Base-by-base conservation (phyloP, 1,140 invertebrate genomes). In the Sminthurides bifidus region DNA sequence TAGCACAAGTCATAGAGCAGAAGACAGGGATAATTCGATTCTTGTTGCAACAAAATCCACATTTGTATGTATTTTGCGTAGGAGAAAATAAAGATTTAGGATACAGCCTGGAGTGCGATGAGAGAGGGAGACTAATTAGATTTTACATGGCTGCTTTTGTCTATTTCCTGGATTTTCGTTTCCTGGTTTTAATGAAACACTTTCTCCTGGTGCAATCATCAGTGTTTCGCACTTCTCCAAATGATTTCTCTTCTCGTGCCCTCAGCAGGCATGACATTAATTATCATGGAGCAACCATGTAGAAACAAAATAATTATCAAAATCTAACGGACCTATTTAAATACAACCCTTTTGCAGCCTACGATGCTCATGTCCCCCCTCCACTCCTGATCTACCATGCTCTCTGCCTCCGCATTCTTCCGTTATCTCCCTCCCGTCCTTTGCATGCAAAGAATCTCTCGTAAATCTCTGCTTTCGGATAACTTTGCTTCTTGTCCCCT, bases 111-210 rank as follows among this genome's bases (percentile, higher is more conserved):
- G 24, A 23, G 41, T 19, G 6, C 21, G 41, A 19, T 15, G 41
- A 21, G 41, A 43, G 6, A 43, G 24, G 41, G 6, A 6, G 41
- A 56, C 54, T 60, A 60, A 60, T 60, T 60, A 60, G 59, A 56
- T 60, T 60, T 56, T 56, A 57, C 49, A 56, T 12, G 21, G 27
- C 33, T 35, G 8, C 19, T 21, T 56, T 10, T 35, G 17, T 49
- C 46, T 41, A 54, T 59, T 54, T 59, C 52, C 57, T 49, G 24
- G 17, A 44, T 23, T n/a, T 46, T 55, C 56, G 52, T 55, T 61
- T 61, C 60, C 60, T 61, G 60, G 44, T 55, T 58, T 61, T 61
- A 61, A 61, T 61, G 60, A 61, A 61, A 55, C 23, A 49, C 50
- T n/a, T n/a, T n/a, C n/a, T 41, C 44, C 26, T 43, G 40, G 48